These are phyloP conservation scores for Copsychus sechellarum DNA, from an alignment of 2,113 vertebrate genomes.

Conservation along the genomic window DNA sequence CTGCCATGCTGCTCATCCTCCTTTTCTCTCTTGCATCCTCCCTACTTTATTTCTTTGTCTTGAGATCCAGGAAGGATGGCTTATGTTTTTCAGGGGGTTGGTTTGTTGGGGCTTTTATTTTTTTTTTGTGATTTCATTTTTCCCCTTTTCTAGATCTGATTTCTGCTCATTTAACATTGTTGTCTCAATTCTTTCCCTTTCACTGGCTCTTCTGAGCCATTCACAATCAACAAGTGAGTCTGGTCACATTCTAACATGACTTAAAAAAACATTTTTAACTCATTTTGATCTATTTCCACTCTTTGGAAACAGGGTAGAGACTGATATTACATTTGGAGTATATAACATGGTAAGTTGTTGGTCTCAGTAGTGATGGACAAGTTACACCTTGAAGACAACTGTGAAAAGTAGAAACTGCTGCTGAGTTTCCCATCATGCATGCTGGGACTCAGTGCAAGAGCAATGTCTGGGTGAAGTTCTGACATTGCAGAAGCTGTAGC, in stretches of 20 bases:
- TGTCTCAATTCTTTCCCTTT: background rate
- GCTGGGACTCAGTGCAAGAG: background rate
- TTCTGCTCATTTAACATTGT: background rate
- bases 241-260: too few species aligned
- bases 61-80: background rate
- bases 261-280: background rate
- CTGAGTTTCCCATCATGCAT: background rate
- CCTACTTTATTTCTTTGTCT: background rate
- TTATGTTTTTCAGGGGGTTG: background rate
- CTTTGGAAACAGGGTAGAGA: background rate
- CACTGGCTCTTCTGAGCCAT: background rate
- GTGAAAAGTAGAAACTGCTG: background rate
- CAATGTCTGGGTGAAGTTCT: background rate
- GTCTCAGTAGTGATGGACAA: background rate
- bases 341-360: accelerated
- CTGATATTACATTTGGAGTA: background rate
- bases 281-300: background rate
- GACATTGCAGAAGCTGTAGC: background rate
- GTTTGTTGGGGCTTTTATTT: background rate
- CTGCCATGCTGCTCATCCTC: background rate
- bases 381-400: background rate
- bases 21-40: background rate
- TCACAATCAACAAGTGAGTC: background rate
- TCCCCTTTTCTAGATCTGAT: background rate
- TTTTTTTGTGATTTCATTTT: background rate